These are phyloP conservation scores for Neomonachus schauinslandi DNA, from an alignment of 2,113 vertebrate species.

Conservation along the genomic window DNA sequence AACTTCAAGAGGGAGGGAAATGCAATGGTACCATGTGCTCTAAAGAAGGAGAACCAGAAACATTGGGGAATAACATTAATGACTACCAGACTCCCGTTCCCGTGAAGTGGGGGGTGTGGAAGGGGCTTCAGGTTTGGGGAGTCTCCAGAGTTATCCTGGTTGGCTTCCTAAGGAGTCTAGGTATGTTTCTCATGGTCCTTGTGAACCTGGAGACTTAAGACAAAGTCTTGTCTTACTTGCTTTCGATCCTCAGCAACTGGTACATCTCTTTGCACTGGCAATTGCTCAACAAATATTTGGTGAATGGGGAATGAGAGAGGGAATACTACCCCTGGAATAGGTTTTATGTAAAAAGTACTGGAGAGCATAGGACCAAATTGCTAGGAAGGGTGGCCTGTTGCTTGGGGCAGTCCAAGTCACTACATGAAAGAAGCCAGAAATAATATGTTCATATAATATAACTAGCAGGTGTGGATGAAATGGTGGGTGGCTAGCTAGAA, in stretches of 20 bases:
- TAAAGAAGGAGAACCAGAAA: neutral
- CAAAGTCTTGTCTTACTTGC: neutral
- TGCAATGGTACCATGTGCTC: neutral
- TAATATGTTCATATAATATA: neutral
- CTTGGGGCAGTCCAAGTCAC: neutral
- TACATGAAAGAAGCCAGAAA: neutral
- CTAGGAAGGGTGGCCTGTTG: neutral
- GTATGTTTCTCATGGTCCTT: neutral
- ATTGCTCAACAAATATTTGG: constrained; percentile 32
- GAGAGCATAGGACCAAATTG: neutral
- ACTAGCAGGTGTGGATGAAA: neutral
- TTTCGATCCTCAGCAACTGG: neutral
- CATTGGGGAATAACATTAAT: neutral
- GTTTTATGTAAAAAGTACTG: neutral
- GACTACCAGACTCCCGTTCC: too few relatives aligned
- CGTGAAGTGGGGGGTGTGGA: accelerated
- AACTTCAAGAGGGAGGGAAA: neutral
- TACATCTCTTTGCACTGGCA: neutral
- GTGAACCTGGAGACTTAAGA: neutral
- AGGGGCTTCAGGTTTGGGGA: neutral
- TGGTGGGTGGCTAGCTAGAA: neutral
- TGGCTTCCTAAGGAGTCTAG: neutral
- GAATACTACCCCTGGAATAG: neutral
- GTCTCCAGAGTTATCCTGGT: neutral
- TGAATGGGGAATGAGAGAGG: neutral